Conservation (phyloP, 2,888 invertebrate species). For the Aradus depressus region DNA sequence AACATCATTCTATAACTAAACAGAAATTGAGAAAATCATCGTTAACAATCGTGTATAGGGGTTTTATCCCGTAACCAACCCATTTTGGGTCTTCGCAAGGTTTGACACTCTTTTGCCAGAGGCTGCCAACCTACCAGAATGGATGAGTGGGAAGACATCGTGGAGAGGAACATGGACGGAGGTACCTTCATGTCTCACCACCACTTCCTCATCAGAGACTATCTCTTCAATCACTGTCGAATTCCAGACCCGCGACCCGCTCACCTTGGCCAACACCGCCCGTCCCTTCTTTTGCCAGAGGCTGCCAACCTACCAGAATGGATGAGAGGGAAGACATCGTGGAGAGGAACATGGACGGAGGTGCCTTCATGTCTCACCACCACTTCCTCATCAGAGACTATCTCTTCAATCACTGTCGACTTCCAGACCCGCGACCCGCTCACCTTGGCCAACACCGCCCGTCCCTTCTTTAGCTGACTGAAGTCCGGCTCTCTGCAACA, state of each 20-base stretch:
- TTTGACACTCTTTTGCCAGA: too few relatives aligned
- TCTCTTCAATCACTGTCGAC: constrained; percentile 26
- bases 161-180: constrained; percentile 41
- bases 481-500: constrained; percentile 57
- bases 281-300: constrained; percentile 54
- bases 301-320: too few relatives aligned
- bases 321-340: constrained; percentile 45
- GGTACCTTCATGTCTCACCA: constrained; percentile 39
- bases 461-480: constrained; percentile 51
- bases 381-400: constrained; percentile 44
- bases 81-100: too few relatives aligned
- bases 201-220: constrained; percentile 44
- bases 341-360: constrained; percentile 40
- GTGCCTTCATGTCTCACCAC: constrained; percentile 39
- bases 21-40: too few relatives aligned
- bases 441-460: constrained; percentile 61
- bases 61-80: too few relatives aligned
- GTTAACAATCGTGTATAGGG: too few relatives aligned
- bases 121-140: too few relatives aligned
- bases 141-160: constrained; percentile 46
- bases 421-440: constrained; percentile 26
- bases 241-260: constrained; percentile 26
- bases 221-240: constrained; percentile 28
- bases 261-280: constrained; percentile 59
- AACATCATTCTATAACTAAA: too few relatives aligned